Percentiles rank a stretch among this genome's conserved stretches.
These are phyloP conservation scores for Apotomis capreana DNA, from an alignment of 2,888 invertebrate genomes.

Conservation along the genomic window DNA sequence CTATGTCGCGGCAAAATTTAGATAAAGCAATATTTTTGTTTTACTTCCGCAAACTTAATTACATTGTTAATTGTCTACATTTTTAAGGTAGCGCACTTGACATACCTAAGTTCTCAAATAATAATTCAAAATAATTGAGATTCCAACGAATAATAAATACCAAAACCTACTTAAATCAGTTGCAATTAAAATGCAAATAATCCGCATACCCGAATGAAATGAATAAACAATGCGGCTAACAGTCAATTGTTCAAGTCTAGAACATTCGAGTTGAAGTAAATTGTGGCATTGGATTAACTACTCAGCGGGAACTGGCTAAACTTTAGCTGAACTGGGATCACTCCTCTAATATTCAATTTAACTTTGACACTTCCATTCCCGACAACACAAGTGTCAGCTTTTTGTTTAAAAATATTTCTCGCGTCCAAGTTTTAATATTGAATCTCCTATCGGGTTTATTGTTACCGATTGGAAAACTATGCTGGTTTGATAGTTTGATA, in stretches of 20 bases:
- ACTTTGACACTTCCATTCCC: conserved; percentile 81
- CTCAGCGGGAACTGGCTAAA: conserved; percentile 71
- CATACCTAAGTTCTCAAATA: too few relatives aligned
- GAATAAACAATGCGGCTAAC: conserved; percentile 71
- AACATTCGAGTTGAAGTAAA: conserved; percentile 73
- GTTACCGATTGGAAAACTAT: neutral
- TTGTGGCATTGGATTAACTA: conserved; percentile 81
- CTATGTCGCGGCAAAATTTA: too few relatives aligned
- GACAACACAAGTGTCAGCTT: conserved; percentile 74
- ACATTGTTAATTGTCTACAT: too few relatives aligned
- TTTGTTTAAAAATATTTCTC: conserved; percentile 66
- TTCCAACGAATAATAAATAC: neutral
- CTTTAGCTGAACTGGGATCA: conserved; percentile 73
- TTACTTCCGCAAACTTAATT: too few relatives aligned
- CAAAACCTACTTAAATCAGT: neutral
- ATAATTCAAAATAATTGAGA: too few relatives aligned
- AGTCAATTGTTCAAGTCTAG: conserved; percentile 70
- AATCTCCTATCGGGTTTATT: neutral
- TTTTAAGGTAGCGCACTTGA: too few relatives aligned
- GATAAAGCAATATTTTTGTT: too few relatives aligned
- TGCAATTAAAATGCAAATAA: conserved; percentile 1
- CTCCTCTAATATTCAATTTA: conserved; percentile 83
- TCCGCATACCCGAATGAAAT: conserved; percentile 51
- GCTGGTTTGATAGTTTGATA: too few relatives aligned
- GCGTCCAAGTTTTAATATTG: conserved; percentile 47